Conservation (phyloP, 1,140 invertebrate genomes). For the Amyelois transitella region DNA sequence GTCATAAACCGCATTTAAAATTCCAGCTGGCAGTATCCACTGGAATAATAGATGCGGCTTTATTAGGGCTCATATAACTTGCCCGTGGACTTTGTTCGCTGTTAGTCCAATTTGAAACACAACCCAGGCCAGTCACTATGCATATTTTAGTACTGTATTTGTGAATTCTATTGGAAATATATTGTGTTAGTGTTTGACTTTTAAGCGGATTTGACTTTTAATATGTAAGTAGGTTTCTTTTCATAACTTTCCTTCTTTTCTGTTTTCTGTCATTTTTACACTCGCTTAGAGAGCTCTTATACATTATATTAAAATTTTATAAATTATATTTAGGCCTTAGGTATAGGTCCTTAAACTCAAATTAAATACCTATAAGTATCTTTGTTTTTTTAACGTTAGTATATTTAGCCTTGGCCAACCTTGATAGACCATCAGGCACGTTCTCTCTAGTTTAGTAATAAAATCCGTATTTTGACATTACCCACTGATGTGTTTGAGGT, state of each 20-base stretch:
- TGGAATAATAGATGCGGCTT: slow-evolving; percentile 70
- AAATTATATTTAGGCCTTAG: too few species aligned
- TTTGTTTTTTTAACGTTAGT: not conserved
- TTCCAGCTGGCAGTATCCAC: slow-evolving; percentile 50
- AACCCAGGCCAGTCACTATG: slow-evolving; percentile 46
- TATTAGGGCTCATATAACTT: slow-evolving; percentile 70
- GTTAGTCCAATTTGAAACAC: slow-evolving; percentile 69
- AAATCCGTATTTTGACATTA: not conserved
- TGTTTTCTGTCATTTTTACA: too few species aligned
- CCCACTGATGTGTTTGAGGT: not conserved
- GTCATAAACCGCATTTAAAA: slow-evolving; percentile 67
- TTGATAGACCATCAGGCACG: not conserved
- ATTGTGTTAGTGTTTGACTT: not conserved
- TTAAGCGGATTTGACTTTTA: not conserved
- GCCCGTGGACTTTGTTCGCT: slow-evolving; percentile 35
- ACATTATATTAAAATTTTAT: too few species aligned
- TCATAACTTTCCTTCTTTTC: too few species aligned
- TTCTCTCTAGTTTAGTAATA: not conserved
- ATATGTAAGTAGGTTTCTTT: too few species aligned
- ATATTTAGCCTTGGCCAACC: not conserved
- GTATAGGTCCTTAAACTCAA: too few species aligned
- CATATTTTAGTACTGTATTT: not conserved
- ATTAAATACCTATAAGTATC: too few species aligned
- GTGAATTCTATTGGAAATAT: not conserved
- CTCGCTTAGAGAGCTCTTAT: too few species aligned